phyloP scores from a whole-genome alignment of 2,113 vertebrate genomes.

The Lathamus discolor region DNA sequence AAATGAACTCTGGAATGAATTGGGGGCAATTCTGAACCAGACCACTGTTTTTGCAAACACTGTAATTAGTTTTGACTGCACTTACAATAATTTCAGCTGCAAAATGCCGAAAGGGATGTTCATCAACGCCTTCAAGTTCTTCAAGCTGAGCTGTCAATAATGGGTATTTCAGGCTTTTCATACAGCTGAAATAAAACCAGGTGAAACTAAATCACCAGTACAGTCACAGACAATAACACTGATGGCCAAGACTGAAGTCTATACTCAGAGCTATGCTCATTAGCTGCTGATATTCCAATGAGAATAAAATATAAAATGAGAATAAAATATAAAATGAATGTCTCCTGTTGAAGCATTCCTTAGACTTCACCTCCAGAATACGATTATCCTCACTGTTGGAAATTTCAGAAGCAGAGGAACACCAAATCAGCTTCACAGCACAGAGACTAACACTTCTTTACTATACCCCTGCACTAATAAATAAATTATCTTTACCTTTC shows the following conservation, averaged over 20 bases:
- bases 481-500: background rate
- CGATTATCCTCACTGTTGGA: background rate
- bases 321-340: background rate
- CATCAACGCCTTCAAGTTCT: constrained; percentile 76
- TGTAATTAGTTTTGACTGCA: background rate
- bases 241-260: background rate
- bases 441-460: background rate
- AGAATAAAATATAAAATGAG: background rate
- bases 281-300: background rate
- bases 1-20: background rate
- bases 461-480: background rate
- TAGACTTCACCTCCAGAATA: background rate
- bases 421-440: background rate
- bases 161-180: constrained; percentile 87
- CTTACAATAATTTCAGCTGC: constrained; percentile 87
- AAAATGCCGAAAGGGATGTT: constrained; percentile 81
- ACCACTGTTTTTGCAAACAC: background rate
- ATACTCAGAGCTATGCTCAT: background rate
- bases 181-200: constrained; percentile 81
- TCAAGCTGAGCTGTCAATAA: constrained; percentile 84
- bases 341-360: background rate
- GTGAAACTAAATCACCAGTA: background rate
- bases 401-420: background rate
- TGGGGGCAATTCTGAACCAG: background rate
- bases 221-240: background rate